These are phyloP conservation scores for Hydrotaea diabolus DNA, from an alignment of 2,888 invertebrate species.

Conservation along the genomic window DNA sequence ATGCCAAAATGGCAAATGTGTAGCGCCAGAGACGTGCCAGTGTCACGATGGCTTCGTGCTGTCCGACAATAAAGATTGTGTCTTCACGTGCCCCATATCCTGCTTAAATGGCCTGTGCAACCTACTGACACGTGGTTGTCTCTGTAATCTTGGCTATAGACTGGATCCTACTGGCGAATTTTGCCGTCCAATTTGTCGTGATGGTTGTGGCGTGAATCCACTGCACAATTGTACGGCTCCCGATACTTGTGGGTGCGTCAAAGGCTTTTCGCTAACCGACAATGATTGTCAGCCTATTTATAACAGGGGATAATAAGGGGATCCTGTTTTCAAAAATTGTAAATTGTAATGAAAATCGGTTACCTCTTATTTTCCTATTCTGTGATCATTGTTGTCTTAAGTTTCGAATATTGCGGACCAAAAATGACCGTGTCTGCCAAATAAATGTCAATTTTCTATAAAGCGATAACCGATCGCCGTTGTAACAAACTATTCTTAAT, in stretches of 20 bases:
- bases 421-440: too few relatives aligned
- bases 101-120: slow-evolving; percentile 84
- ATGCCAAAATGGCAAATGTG: slow-evolving; percentile 77
- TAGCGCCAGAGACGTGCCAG: slow-evolving; percentile 75
- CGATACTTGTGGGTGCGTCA: slow-evolving; percentile 79
- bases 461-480: too few relatives aligned
- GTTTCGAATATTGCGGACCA: too few relatives aligned
- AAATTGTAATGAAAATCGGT: too few relatives aligned
- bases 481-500: too few relatives aligned
- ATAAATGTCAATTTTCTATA: too few relatives aligned
- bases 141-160: slow-evolving; percentile 85
- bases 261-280: slow-evolving; percentile 79
- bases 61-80: slow-evolving; percentile 78
- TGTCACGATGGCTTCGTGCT: slow-evolving; percentile 77
- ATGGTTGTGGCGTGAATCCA: slow-evolving; percentile 72
- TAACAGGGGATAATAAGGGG: background rate
- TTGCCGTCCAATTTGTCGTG: slow-evolving; percentile 84
- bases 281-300: slow-evolving; percentile 74
- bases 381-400: too few relatives aligned
- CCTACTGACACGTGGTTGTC: slow-evolving; percentile 83
- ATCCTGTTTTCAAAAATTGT: too few relatives aligned
- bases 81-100: slow-evolving; percentile 78
- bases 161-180: slow-evolving; percentile 83
- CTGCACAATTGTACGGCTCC: slow-evolving; percentile 79
- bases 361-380: too few relatives aligned